Evolutionary conservation across 2,113 vertebrate genomes (phyloP), one percentile per base, ranked within the genome.

Genomic region (Aldabrachelys gigantea): DNA sequence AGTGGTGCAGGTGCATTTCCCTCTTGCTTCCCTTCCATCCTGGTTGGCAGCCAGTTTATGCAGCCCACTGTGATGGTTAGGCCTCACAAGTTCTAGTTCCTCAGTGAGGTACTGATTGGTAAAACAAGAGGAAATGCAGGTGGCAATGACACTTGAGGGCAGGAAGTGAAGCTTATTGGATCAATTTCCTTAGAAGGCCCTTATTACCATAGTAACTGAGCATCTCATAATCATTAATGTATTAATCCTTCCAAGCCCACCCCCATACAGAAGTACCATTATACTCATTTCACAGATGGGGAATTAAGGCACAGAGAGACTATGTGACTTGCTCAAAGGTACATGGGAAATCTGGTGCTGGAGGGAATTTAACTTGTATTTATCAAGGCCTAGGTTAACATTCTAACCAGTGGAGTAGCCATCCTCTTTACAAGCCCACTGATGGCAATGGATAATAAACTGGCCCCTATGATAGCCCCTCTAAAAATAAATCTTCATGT

Each of bases 391-490:
- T 29, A 10, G 5, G 6, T 1, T 56, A 35, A 76, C 1, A 8
- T 50, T 31, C 4, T 83, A 19, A 31, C 53, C 44, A 54, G 10
- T 31, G 54, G 2, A 69, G n/a, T 88, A 31, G 22, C 41, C 6
- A 25, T 27, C 13, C 41, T 27, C 41, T 78, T 47, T 44, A 78
- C 22, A 76, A 47, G 2, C 1, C 12, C 47, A 27, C 2, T 47
- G 6, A 91, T 83, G 4, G 2, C 65, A 38, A 38, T 69, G 65
- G 1, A 83, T 24, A 85, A 22, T 1, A n/a, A 84, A 90, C 83
- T 41, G 53, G 4, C 85, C 50, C 59, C 12, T 25, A 59, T 92
- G 22, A 5, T 94, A 89, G 65, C 94, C 93, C 94, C 93, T n/a
- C 69, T 84, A 5, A 10, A 41, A 35, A 2, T 52, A 75, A 89